Percentiles rank a stretch among this genome's conserved stretches.
Evolutionary conservation across 2,113 vertebrate species (phyloP).

Genomic region (Rhagologus leucostigma): DNA sequence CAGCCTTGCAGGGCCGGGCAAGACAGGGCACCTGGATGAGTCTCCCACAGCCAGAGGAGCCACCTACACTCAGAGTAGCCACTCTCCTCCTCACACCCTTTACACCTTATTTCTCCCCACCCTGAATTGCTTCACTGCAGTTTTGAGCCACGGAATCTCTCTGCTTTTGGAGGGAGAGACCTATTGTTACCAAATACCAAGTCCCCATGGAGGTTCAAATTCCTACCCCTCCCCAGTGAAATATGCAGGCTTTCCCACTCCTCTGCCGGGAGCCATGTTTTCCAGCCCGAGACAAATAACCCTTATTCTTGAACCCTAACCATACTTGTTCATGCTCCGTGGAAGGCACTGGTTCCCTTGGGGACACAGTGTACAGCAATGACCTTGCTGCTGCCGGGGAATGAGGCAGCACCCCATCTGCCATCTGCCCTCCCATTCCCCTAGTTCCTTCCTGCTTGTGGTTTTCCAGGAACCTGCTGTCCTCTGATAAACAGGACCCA

Average conservation of each 20-base stretch:
- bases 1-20: fast-evolving
- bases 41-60: neutral
- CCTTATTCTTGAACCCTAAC: neutral
- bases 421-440: neutral
- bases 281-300: neutral
- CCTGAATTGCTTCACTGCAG: neutral
- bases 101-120: neutral
- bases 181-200: neutral
- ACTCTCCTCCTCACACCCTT: neutral
- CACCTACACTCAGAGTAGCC: neutral
- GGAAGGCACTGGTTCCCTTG: neutral
- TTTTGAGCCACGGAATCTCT: neutral
- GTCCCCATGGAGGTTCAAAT: neutral
- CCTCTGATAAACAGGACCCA: neutral
- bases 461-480: neutral
- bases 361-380: neutral
- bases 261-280: neutral
- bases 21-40: neutral
- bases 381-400: neutral
- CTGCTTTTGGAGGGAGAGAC: neutral
- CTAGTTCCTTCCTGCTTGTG: neutral
- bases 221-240: slow-evolving; percentile 19
- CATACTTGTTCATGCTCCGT: neutral
- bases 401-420: neutral
- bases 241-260: neutral